Evolutionary conservation across 2,888 invertebrate genomes (phyloP).

Genomic region (Melieria crassipennis): DNA sequence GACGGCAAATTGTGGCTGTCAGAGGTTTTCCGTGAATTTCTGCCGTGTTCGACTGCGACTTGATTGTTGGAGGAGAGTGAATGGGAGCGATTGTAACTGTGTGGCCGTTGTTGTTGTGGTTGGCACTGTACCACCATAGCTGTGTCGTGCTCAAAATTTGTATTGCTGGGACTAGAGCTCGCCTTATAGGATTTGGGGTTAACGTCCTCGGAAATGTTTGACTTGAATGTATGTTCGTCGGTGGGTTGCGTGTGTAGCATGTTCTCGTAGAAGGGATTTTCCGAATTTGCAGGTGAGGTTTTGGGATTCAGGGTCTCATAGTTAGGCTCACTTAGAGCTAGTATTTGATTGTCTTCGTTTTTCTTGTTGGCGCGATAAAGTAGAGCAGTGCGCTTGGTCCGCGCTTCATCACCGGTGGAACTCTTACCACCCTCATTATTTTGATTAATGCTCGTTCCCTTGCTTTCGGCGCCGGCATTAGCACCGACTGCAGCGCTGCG

Average conservation of each 20-base stretch:
- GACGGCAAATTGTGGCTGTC: not conserved
- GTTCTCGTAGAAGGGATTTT: conserved; percentile 51
- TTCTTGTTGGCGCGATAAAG: conserved; percentile 57
- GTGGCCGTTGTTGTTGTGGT: conserved; percentile 44
- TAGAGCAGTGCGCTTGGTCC: conserved; percentile 59
- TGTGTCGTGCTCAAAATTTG: conserved; percentile 44
- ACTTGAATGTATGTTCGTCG: conserved; percentile 26
- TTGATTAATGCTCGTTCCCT: conserved; percentile 38
- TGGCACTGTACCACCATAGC: conserved; percentile 5
- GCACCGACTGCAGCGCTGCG: conserved; percentile 41
- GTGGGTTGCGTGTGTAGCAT: conserved; percentile 43
- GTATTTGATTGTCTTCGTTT: conserved; percentile 59
- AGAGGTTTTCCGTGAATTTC: too few relatives aligned
- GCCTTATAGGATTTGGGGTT: conserved; percentile 44
- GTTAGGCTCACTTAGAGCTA: conserved; percentile 62
- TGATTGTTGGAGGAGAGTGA: conserved; percentile 59
- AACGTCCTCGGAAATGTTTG: conserved; percentile 29
- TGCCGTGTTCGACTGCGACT: conserved; percentile 44
- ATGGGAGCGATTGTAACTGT: conserved; percentile 59
- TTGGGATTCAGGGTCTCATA: conserved; percentile 64
- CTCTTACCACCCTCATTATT: conserved; percentile 41
- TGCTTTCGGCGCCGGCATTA: conserved; percentile 40
- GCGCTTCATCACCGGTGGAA: conserved; percentile 35
- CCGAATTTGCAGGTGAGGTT: conserved; percentile 45
- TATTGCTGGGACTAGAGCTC: conserved; percentile 59